Percentiles rank a stretch among this genome's conserved stretches.
Conservation (phyloP, 2,113 vertebrate genomes). For the Pholis gunnellus region DNA sequence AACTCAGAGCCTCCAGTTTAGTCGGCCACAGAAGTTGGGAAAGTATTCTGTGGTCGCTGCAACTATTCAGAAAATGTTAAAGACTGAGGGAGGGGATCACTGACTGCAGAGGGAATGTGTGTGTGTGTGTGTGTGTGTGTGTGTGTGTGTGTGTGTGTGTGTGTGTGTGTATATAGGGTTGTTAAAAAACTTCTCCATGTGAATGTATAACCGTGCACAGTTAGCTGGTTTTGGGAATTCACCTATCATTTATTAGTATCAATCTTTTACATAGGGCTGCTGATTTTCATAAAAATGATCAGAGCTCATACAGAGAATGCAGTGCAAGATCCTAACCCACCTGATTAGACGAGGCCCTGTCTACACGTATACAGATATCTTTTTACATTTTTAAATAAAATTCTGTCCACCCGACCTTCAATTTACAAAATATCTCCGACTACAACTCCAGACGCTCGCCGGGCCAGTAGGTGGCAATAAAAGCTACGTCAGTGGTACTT, state of each 20-base stretch:
- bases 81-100: constrained; percentile 76
- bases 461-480: too few relatives aligned
- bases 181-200: background rate
- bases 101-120: constrained; percentile 35
- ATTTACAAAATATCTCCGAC: too few relatives aligned
- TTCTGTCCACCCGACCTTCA: too few relatives aligned
- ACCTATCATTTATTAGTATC: background rate
- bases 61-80: constrained; percentile 85
- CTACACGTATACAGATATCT: too few relatives aligned
- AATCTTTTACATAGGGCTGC: too few relatives aligned
- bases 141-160: constrained; percentile 13
- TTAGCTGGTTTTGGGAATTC: background rate
- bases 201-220: background rate
- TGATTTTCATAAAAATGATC: too few relatives aligned
- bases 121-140: background rate
- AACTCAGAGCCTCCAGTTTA: constrained; percentile 73
- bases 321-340: too few relatives aligned
- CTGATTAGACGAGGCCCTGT: too few relatives aligned
- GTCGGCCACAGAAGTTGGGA: constrained; percentile 82
- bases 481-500: too few relatives aligned
- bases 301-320: too few relatives aligned
- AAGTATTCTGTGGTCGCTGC: constrained; percentile 83
- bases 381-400: too few relatives aligned
- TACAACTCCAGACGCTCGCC: too few relatives aligned
- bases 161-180: background rate